A percentile compares a stretch with the other conserved stretches of the same genome.
phyloP scores from a whole-genome alignment of 23 tunicate species.

The Trididemnum miniatum region DNA sequence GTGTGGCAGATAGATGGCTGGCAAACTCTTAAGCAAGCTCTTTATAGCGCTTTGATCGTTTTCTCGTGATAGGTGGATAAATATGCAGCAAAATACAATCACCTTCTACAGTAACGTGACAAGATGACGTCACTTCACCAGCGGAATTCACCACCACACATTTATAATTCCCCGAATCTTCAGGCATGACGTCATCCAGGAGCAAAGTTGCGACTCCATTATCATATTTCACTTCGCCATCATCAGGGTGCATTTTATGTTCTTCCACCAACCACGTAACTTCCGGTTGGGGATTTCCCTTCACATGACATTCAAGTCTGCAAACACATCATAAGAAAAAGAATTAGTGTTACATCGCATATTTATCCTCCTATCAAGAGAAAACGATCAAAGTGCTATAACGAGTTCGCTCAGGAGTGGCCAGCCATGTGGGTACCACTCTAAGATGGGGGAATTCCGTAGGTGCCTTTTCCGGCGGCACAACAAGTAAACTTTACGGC shows the following conservation, averaged over 20 bases:
- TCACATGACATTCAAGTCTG: slow-evolving; percentile 67
- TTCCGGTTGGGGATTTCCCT: slow-evolving; percentile 47
- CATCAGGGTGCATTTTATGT: slow-evolving; percentile 54
- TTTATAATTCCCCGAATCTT: slow-evolving; percentile 74
- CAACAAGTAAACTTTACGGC: no score
- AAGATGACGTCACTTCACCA: slow-evolving; percentile 43
- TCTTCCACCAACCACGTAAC: slow-evolving; percentile 80
- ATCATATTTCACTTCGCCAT: slow-evolving; percentile 65
- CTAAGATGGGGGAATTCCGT: no score
- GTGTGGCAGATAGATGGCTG: no score
- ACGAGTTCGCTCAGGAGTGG: no score
- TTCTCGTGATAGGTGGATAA: no score
- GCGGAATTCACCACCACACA: slow-evolving; percentile 62
- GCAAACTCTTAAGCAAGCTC: no score
- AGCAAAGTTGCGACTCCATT: slow-evolving; percentile 76
- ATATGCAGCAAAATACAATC: no score
- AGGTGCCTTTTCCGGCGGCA: no score
- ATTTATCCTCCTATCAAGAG: no score
- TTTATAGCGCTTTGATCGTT: no score
- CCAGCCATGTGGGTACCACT: no score
- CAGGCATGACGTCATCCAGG: slow-evolving; percentile 82
- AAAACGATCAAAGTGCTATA: no score
- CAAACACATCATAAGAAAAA: background rate
- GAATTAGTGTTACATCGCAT: background rate
- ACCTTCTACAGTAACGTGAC: slow-evolving; percentile 78